Evolutionary conservation across 2,888 invertebrate species (phyloP).

Genomic region (Serripes groenlandicus): DNA sequence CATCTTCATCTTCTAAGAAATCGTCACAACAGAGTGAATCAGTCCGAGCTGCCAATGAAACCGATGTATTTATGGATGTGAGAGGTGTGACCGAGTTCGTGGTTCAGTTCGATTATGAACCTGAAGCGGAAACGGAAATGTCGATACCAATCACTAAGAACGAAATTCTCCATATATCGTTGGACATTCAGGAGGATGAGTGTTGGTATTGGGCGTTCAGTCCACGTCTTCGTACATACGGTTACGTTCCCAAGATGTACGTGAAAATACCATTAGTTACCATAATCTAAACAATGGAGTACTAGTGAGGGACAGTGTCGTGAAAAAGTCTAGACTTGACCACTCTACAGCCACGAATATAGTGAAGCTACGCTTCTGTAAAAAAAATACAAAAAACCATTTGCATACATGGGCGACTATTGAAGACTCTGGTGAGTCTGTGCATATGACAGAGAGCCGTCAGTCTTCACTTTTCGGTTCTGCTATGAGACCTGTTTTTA

Average conservation of each 20-base stretch:
- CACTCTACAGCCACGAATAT: too few relatives aligned
- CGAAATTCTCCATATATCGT: constrained; percentile 98
- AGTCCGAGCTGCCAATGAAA: background rate
- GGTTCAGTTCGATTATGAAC: constrained; percentile 97
- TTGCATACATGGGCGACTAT: too few relatives aligned
- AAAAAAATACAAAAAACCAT: too few relatives aligned
- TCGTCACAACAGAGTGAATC: background rate
- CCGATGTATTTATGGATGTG: constrained; percentile 27
- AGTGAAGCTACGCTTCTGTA: too few relatives aligned
- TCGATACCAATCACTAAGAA: constrained; percentile 96
- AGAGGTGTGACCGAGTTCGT: constrained; percentile 87
- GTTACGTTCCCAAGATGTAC: constrained; percentile 92
- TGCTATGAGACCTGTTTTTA: too few relatives aligned
- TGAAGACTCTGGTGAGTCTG: too few relatives aligned
- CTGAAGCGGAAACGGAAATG: constrained; percentile 97
- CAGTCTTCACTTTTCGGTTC: too few relatives aligned
- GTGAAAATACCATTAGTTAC: constrained; percentile 64
- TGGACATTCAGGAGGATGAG: constrained; percentile 90
- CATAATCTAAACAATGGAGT: constrained; percentile 58
- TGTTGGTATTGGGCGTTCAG: constrained; percentile 95
- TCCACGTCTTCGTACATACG: constrained; percentile 96
- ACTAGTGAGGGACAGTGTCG: too few relatives aligned
- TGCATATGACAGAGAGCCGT: too few relatives aligned
- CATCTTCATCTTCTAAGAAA: background rate
- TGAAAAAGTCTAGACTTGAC: too few relatives aligned